Evolutionary conservation across 2,888 invertebrate species (phyloP), one percentile per base, ranked within the genome.

Genomic region (Conus canariensis): DNA sequence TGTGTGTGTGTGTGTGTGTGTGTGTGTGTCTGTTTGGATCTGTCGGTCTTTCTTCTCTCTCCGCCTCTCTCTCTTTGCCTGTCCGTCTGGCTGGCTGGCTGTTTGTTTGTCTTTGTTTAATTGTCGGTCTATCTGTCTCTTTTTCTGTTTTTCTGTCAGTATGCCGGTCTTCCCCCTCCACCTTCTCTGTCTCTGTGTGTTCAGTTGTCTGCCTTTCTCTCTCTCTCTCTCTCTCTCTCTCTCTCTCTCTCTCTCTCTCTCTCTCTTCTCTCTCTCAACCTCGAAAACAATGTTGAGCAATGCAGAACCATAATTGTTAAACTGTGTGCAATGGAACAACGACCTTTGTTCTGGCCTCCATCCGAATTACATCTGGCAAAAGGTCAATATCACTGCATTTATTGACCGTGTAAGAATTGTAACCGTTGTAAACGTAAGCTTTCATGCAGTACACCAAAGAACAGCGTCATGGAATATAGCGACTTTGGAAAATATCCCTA

Each of bases 31-130:
- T 64, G 60, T 64, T 16, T 70, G 70, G 19, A 22, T 22, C 8
- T 7, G 70, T 22, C n/a, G 19, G 70, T 70, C 70, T 22, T 22
- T 70, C 70, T 8, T 22, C 22, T 7, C 22, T 22, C 8, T 70
- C 19, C 22, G 58, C 56, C 83, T 56, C 56, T n/a, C n/a, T n/a
- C n/a, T n/a, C n/a, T n/a, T n/a, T n/a, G n/a, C n/a, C n/a, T n/a
- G n/a, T n/a, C n/a, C n/a, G n/a, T n/a, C n/a, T 83, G 16, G 7
- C 83, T 83, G 12, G 25, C 83, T 83, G 14, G 14, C 88, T 88
- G 74, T 0, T 8, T 70, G 58, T 88, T 10, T 77, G 22, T 82
- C n/a, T 88, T 60, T 88, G 45, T 88, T 60, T 80, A 77, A n/a
- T 16, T 80, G 58, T 88, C 59, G 56, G 25, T 80, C n/a, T 80